Percentiles rank a stretch among this genome's conserved stretches.
phyloP scores from a whole-genome alignment of 2,888 invertebrate species.

The Dynastes grantii region DNA sequence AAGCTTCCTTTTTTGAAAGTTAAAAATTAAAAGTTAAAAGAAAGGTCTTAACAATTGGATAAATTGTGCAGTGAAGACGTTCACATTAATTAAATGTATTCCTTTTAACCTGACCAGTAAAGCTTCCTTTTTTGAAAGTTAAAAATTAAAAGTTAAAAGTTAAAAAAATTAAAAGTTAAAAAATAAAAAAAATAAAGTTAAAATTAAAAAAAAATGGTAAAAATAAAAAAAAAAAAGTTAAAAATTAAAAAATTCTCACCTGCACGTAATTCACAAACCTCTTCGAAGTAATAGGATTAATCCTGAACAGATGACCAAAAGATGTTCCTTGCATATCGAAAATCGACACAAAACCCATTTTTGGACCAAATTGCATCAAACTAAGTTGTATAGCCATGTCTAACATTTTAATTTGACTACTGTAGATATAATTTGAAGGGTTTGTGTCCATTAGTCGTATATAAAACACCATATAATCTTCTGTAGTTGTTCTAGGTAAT shows the following conservation, averaged over 20 bases:
- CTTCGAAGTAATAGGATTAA: slow-evolving; percentile 77
- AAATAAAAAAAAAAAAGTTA: slow-evolving; percentile 20
- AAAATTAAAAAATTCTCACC: slow-evolving; percentile 18
- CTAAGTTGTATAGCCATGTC: slow-evolving; percentile 75
- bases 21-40: too few relatives aligned
- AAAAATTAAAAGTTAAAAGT: neutral
- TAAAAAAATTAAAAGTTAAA: slow-evolving; percentile 14
- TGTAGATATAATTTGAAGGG: slow-evolving; percentile 73
- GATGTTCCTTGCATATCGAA: slow-evolving; percentile 77
- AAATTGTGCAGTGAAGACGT: too few relatives aligned
- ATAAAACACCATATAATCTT: slow-evolving; percentile 75
- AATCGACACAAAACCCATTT: slow-evolving; percentile 74
- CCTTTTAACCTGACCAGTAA: too few relatives aligned
- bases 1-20: too few relatives aligned
- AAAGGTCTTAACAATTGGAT: too few relatives aligned
- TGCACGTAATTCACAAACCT: slow-evolving; percentile 80
- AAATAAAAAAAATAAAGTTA: neutral
- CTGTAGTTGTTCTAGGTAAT: slow-evolving; percentile 71
- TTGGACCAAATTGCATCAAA: slow-evolving; percentile 71
- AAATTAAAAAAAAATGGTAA: neutral
- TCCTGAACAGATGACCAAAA: slow-evolving; percentile 76
- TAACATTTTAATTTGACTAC: slow-evolving; percentile 57
- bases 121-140: too few relatives aligned
- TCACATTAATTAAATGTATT: too few relatives aligned
- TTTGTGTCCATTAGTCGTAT: slow-evolving; percentile 73